These are phyloP conservation scores for Nixonia krombeini DNA, from an alignment of 1,140 invertebrate species.

Conservation along the genomic window DNA sequence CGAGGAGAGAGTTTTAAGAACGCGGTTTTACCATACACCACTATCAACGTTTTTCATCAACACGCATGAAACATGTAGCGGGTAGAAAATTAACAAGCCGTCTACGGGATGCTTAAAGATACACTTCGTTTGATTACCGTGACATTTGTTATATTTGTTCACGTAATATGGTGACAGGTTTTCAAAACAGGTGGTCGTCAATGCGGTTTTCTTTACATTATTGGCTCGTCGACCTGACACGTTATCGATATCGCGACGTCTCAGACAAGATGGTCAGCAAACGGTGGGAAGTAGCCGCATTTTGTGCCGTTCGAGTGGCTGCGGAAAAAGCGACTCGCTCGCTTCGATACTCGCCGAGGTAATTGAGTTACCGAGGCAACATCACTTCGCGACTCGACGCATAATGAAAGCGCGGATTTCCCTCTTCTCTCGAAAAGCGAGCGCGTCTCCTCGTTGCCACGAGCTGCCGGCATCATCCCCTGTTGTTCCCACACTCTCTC, in stretches of 20 bases:
- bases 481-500: no score
- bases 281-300: no score
- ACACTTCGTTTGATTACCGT: no score
- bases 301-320: not conserved
- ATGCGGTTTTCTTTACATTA: not conserved
- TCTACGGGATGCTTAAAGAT: no score
- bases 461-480: no score
- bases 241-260: not conserved
- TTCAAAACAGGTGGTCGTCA: not conserved
- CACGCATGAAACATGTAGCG: no score
- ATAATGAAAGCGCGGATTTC: constrained; percentile 23
- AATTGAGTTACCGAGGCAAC: constrained; percentile 8
- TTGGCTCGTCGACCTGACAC: not conserved
- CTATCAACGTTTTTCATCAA: no score
- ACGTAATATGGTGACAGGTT: not conserved
- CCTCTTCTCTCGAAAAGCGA: constrained; percentile 8
- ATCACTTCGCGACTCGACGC: constrained; percentile 13
- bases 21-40: no score
- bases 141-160: not conserved
- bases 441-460: no score
- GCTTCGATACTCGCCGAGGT: constrained; percentile 8
- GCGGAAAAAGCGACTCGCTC: constrained; percentile 4
- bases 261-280: no score
- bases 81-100: not conserved
- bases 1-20: no score